These are phyloP conservation scores for Halcyon leucocephala DNA, from an alignment of 2,797 vertebrate species.

Conservation along the genomic window DNA sequence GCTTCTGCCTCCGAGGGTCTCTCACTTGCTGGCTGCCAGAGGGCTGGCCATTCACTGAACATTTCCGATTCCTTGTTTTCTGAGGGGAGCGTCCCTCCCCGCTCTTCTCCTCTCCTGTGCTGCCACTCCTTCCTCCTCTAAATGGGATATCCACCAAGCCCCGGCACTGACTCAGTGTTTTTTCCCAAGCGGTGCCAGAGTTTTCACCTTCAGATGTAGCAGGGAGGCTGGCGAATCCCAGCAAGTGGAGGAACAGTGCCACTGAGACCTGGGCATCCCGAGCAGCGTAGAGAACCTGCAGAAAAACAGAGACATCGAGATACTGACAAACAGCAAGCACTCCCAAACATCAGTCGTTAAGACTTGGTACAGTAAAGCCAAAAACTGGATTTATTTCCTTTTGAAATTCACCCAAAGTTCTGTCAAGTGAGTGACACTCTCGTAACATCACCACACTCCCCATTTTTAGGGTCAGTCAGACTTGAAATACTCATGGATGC, in stretches of 20 bases:
- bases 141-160: constrained; percentile 92
- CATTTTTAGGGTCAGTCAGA: not conserved
- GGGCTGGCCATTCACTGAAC: constrained; percentile 71
- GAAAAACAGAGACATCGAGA: not conserved
- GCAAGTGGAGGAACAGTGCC: constrained; percentile 90
- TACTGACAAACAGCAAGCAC: not conserved
- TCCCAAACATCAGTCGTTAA: not conserved
- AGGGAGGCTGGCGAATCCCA: constrained; percentile 76
- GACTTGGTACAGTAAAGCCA: not conserved
- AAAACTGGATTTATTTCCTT: not conserved
- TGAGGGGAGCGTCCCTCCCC: constrained; percentile 71
- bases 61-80: constrained; percentile 75
- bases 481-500: not conserved
- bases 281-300: constrained; percentile 91
- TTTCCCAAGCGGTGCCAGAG: constrained; percentile 67
- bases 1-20: constrained; percentile 89
- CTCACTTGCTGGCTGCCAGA: constrained; percentile 85
- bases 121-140: constrained; percentile 77
- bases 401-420: not conserved
- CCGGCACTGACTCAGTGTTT: constrained; percentile 83
- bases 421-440: not conserved
- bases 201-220: constrained; percentile 5
- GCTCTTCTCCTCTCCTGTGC: constrained; percentile 74
- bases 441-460: not conserved
- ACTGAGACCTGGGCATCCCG: constrained; percentile 93